A percentile compares a stretch with the other conserved stretches of the same genome.
phyloP scores from a whole-genome alignment of 2,888 invertebrate species.

The Latrodectus elegans region DNA sequence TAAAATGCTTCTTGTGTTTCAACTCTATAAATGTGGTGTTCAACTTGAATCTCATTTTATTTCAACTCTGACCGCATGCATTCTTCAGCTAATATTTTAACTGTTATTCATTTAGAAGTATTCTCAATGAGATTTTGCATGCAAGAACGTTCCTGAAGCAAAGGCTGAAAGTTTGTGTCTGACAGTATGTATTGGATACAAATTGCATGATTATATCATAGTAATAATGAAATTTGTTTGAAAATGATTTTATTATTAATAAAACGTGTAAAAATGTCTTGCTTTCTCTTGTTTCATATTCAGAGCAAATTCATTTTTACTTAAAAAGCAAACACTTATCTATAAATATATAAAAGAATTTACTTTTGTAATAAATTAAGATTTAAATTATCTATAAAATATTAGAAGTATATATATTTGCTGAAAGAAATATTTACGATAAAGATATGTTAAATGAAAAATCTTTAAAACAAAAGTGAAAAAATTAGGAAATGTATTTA shows the following conservation, averaged over 20 bases:
- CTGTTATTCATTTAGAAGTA: conserved; percentile 66
- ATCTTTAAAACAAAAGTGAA: no score
- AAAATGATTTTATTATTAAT: conserved; percentile 63
- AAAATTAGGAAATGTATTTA: no score
- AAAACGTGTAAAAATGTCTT: conserved; percentile 63
- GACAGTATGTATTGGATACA: conserved; percentile 68
- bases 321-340: no score
- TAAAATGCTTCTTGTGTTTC: conserved; percentile 49
- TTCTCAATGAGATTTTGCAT: conserved; percentile 68
- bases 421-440: no score
- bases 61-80: conserved; percentile 56
- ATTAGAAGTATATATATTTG: no score
- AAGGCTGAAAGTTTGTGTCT: conserved; percentile 55
- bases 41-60: conserved; percentile 54
- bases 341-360: no score
- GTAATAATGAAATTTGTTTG: conserved; percentile 57
- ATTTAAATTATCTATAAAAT: no score
- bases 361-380: no score
- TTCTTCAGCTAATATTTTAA: conserved; percentile 62
- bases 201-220: conserved; percentile 62
- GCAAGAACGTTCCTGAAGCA: conserved; percentile 67
- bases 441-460: no score
- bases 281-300: not conserved
- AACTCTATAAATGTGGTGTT: conserved; percentile 65
- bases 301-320: no score